These are phyloP conservation scores for Platysteira castanea DNA, from an alignment of 2,113 vertebrate genomes.

Conservation along the genomic window DNA sequence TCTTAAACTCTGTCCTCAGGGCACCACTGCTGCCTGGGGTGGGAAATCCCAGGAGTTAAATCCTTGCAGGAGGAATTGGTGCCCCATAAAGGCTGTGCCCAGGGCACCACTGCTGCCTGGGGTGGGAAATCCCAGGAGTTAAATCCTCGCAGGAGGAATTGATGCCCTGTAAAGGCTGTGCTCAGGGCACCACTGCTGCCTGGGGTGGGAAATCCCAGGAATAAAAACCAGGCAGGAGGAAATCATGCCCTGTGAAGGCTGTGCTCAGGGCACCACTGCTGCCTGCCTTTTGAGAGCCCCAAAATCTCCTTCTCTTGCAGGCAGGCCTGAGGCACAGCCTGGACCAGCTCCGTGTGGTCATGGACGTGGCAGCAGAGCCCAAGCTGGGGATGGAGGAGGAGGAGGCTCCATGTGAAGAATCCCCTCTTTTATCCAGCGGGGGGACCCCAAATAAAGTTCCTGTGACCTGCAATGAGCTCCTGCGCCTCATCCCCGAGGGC, in stretches of 20 bases:
- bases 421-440: conserved; percentile 50
- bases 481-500: conserved; percentile 58
- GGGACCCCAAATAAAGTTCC: neutral
- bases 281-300: neutral
- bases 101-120: neutral
- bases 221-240: neutral
- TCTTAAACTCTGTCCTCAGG: neutral
- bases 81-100: neutral
- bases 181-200: neutral
- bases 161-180: rapidly evolving
- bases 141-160: neutral
- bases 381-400: rapidly evolving
- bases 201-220: neutral
- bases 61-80: rapidly evolving
- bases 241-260: neutral
- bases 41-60: neutral
- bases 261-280: neutral
- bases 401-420: conserved; percentile 27
- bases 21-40: neutral
- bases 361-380: conserved; percentile 16
- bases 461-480: conserved; percentile 35
- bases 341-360: conserved; percentile 63
- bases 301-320: conserved; percentile 23
- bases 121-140: neutral
- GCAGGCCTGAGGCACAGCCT: conserved; percentile 36